phyloP scores from a whole-genome alignment of 2,888 invertebrate species.

The Campoplex capitator region DNA sequence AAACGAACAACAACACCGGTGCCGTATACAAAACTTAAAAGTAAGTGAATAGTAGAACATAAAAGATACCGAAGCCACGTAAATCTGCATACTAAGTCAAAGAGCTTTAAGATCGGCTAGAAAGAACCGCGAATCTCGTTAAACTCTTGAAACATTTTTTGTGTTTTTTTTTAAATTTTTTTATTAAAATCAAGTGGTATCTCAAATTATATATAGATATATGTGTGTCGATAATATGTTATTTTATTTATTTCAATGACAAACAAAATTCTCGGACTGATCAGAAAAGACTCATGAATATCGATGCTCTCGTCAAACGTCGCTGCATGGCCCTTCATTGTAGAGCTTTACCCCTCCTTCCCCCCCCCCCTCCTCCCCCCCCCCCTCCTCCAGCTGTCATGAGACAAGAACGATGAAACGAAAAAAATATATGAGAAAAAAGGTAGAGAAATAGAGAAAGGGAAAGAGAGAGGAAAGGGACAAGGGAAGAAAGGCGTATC shows the following conservation, averaged over 20 bases:
- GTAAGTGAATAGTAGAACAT: not conserved
- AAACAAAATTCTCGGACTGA: constrained; percentile 61
- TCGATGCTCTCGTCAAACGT: constrained; percentile 67
- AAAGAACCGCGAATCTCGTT: constrained; percentile 49
- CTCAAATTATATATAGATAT: constrained; percentile 7
- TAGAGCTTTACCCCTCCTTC: constrained; percentile 46
- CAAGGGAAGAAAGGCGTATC: constrained; percentile 68
- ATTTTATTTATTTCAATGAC: constrained; percentile 14
- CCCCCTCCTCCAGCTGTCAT: not conserved
- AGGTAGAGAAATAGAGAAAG: constrained; percentile 5
- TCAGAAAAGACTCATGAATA: constrained; percentile 61
- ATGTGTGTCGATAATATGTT: not conserved
- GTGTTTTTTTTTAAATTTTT: not conserved
- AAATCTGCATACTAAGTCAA: constrained; percentile 57
- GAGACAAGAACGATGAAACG: constrained; percentile 52
- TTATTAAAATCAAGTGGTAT: not conserved
- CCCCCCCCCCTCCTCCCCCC: too few species aligned
- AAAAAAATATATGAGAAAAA: constrained; percentile 12
- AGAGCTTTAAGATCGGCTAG: constrained; percentile 17
- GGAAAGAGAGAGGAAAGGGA: constrained; percentile 49
- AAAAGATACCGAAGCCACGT: constrained; percentile 35
- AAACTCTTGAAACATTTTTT: not conserved
- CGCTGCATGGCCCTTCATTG: constrained; percentile 48
- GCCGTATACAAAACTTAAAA: constrained; percentile 1
- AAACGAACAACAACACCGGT: not conserved